Conservation (phyloP, 2,888 invertebrate genomes). For the Oxycera nigricornis region DNA sequence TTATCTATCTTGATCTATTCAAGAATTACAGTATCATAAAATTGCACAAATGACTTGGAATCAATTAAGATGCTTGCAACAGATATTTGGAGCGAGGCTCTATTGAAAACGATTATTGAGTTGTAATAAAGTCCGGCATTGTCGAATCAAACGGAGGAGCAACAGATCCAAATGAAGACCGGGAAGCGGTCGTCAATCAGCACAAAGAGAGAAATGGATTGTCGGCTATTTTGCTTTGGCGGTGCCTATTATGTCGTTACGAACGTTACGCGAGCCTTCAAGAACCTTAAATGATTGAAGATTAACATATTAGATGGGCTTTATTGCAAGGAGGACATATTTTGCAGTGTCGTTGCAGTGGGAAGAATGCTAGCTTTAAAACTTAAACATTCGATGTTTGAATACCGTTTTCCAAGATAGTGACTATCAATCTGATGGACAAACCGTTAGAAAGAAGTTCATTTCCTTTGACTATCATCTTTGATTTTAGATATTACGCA, state of each 20-base stretch:
- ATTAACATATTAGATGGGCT: neutral
- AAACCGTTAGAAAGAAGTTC: no score
- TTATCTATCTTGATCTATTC: neutral
- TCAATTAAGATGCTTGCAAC: neutral
- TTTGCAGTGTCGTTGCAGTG: no score
- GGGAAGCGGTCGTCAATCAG: slow-evolving; percentile 4
- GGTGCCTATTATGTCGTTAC: slow-evolving; percentile 14
- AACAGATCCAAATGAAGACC: neutral
- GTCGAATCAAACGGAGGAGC: neutral
- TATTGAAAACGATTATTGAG: slow-evolving; percentile 3
- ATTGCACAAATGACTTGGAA: slow-evolving; percentile 12
- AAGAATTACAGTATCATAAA: slow-evolving; percentile 12
- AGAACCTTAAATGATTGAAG: neutral
- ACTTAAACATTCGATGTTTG: no score
- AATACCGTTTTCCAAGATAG: no score
- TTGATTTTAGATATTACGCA: no score
- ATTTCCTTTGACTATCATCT: no score
- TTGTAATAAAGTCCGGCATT: neutral
- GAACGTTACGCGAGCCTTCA: neutral
- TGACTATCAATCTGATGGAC: no score
- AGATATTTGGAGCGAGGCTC: neutral
- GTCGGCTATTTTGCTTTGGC: neutral
- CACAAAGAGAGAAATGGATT: neutral
- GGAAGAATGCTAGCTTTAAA: no score
- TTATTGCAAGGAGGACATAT: no score